Evolutionary conservation across 2,113 vertebrate genomes (phyloP).

Genomic region (Copsychus sechellarum): DNA sequence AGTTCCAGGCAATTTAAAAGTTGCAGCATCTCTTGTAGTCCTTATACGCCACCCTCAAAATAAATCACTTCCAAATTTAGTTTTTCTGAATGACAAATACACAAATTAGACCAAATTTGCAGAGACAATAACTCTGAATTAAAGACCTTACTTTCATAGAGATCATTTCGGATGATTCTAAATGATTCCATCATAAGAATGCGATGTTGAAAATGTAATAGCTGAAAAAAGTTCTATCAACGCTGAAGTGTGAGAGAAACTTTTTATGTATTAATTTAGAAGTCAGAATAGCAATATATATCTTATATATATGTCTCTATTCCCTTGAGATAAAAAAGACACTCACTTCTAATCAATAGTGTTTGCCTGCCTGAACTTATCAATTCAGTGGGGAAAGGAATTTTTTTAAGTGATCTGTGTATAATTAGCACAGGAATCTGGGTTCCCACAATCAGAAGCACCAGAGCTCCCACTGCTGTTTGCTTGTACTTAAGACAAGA

Average conservation of each 20-base stretch:
- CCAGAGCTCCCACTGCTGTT: conserved; percentile 58
- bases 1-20: neutral
- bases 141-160: neutral
- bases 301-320: neutral
- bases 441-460: conserved; percentile 11
- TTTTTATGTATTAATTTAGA: neutral
- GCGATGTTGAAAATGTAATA: neutral
- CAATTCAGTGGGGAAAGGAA: neutral
- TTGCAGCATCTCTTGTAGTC: neutral
- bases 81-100: neutral
- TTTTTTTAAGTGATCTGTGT: neutral
- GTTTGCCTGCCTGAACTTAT: neutral
- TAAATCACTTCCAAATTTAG: neutral
- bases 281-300: neutral
- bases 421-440: conserved; percentile 12
- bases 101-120: neutral
- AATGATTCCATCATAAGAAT: neutral
- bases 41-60: neutral
- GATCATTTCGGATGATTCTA: neutral
- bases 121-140: neutral
- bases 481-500: conserved; percentile 52
- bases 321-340: neutral
- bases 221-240: neutral
- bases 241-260: neutral
- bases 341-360: neutral